A percentile compares a stretch with the other conserved stretches of the same genome.
These are phyloP conservation scores for Trachelus iudaicus DNA, from an alignment of 2,888 invertebrate species.

Conservation along the genomic window DNA sequence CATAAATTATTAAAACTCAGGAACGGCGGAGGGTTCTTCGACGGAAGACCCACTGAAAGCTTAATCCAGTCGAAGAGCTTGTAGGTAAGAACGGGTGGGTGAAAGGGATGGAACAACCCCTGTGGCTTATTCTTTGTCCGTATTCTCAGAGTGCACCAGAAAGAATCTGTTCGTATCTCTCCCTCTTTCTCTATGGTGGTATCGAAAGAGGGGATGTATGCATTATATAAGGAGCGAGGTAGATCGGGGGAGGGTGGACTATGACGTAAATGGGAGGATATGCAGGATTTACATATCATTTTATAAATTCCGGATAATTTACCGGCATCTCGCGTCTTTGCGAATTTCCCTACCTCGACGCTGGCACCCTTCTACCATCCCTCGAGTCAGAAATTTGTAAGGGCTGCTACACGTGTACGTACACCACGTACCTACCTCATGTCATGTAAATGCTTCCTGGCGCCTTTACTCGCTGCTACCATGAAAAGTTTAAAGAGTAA, in stretches of 20 bases:
- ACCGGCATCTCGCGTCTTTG: not conserved
- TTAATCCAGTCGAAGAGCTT: not conserved
- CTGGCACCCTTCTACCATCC: not conserved
- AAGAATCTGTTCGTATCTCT: slow-evolving; percentile 11
- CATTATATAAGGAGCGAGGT: slow-evolving; percentile 33
- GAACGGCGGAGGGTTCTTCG: not conserved
- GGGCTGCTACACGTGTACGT: not conserved
- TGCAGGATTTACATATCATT: slow-evolving; percentile 52
- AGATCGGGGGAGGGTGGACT: slow-evolving; percentile 14
- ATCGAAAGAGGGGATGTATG: slow-evolving; percentile 27
- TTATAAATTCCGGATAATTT: slow-evolving; percentile 48
- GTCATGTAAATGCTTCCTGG: not conserved
- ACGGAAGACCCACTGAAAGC: not conserved
- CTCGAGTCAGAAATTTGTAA: slow-evolving; percentile 2
- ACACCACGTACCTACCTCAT: not conserved
- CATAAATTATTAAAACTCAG: not conserved
- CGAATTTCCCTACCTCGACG: not conserved
- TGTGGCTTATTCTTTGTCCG: not conserved
- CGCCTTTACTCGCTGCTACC: not conserved
- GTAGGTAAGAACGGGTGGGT: not conserved
- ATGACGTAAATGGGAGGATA: slow-evolving; percentile 40
- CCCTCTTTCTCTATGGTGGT: not conserved
- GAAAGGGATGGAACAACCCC: not conserved
- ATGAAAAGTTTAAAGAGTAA: not conserved
- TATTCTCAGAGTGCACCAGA: slow-evolving; percentile 7